phyloP scores from a whole-genome alignment of 2,113 vertebrate species.

The Larimichthys crocea region DNA sequence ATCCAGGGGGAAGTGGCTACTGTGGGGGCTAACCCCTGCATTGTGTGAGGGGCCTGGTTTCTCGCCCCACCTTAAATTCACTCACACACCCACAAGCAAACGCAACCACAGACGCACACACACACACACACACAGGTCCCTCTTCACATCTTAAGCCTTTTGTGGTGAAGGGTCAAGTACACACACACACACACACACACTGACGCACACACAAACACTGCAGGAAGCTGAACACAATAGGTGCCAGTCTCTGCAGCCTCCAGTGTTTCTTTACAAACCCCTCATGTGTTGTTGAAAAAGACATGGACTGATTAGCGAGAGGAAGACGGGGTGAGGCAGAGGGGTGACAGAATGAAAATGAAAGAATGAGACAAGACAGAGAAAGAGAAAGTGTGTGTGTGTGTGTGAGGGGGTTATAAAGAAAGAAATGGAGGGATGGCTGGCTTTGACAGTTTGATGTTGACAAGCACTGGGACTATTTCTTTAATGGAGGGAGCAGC shows the following conservation, averaged over 20 bases:
- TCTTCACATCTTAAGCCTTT: slow-evolving; percentile 67
- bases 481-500: slow-evolving; percentile 58
- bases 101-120: slow-evolving; percentile 25
- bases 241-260: slow-evolving; percentile 71
- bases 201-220: slow-evolving; percentile 54
- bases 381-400: slow-evolving; percentile 5
- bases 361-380: slow-evolving; percentile 56
- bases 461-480: slow-evolving; percentile 63
- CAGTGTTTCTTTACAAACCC: slow-evolving; percentile 72
- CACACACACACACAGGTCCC: slow-evolving; percentile 46
- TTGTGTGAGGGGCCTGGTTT: slow-evolving; percentile 81
- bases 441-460: slow-evolving; percentile 68
- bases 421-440: slow-evolving; percentile 33
- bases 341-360: slow-evolving; percentile 45
- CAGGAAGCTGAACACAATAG: slow-evolving; percentile 75
- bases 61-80: slow-evolving; percentile 76
- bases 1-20: slow-evolving; percentile 83
- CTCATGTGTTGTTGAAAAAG: slow-evolving; percentile 70
- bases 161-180: slow-evolving; percentile 71
- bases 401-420: slow-evolving; percentile 2
- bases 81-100: slow-evolving; percentile 52
- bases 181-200: slow-evolving; percentile 37
- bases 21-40: slow-evolving; percentile 74
- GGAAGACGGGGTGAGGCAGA: slow-evolving; percentile 26
- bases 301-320: slow-evolving; percentile 64